These are phyloP conservation scores for Microhierax caerulescens DNA, from an alignment of 2,797 vertebrate species.

Conservation along the genomic window DNA sequence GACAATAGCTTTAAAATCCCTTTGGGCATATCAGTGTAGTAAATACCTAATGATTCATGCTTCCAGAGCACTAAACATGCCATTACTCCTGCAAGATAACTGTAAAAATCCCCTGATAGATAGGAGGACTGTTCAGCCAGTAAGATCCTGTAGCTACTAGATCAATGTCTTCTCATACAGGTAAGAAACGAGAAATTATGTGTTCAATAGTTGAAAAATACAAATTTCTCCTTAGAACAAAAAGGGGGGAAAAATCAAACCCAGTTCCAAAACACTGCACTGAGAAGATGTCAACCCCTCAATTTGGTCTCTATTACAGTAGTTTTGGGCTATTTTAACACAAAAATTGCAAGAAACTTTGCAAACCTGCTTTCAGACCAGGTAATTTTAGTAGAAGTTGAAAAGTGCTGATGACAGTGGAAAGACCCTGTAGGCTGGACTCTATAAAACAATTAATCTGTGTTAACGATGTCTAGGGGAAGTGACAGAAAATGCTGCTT, in stretches of 20 bases:
- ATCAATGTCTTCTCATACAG: background rate
- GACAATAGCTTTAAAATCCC: background rate
- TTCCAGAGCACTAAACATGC: background rate
- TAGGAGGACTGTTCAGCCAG: background rate
- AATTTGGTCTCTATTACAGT: background rate
- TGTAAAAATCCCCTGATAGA: background rate
- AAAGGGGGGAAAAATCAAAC: background rate
- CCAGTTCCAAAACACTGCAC: background rate
- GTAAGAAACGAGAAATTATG: background rate
- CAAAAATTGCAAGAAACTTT: background rate
- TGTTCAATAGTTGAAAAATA: background rate
- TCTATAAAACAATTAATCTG: slow-evolving; percentile 8
- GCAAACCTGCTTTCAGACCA: background rate
- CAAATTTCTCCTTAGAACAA: background rate
- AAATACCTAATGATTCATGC: background rate
- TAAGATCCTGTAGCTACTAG: background rate
- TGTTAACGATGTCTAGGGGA: background rate
- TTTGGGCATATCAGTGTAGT: background rate
- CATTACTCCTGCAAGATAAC: background rate
- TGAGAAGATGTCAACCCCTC: background rate
- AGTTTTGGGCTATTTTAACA: background rate
- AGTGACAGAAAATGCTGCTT: slow-evolving; percentile 1
- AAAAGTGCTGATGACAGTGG: slow-evolving; percentile 3
- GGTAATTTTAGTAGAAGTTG: slow-evolving; percentile 22
- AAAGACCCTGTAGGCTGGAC: background rate